Evolutionary conservation across 2,113 vertebrate species (phyloP).

Genomic region (Prinia subflava): DNA sequence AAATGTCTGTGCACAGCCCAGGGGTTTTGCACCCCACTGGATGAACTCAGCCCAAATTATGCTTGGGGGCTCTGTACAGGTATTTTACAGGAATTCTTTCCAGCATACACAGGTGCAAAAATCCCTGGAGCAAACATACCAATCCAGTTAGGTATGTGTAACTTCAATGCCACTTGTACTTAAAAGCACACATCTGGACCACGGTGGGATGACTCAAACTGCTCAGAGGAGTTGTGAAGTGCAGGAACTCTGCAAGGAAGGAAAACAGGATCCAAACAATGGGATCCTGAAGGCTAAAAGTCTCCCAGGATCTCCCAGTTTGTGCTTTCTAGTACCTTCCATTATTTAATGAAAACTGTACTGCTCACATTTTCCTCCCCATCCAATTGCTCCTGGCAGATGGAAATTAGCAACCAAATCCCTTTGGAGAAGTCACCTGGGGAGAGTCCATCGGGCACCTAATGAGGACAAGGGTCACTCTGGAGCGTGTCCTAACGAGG

Average conservation of each 20-base stretch:
- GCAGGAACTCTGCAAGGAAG: background rate
- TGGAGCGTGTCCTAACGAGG: accelerated
- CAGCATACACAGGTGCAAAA: slow-evolving; percentile 67
- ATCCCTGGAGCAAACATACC: slow-evolving; percentile 60
- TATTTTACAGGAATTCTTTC: slow-evolving; percentile 52
- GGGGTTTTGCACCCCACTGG: background rate
- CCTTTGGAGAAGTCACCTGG: slow-evolving; percentile 29
- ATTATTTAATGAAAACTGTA: background rate
- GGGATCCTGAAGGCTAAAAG: background rate
- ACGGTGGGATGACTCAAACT: background rate
- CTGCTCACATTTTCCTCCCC: background rate
- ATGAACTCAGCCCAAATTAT: background rate
- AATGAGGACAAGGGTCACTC: background rate
- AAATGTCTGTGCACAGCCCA: background rate
- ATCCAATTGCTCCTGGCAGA: background rate
- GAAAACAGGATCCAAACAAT: background rate
- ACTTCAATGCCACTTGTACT: slow-evolving; percentile 40
- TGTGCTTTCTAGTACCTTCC: background rate
- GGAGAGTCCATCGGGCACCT: background rate
- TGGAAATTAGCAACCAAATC: slow-evolving; percentile 8
- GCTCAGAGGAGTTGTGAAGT: background rate
- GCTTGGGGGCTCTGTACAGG: slow-evolving; percentile 41
- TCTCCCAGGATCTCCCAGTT: background rate
- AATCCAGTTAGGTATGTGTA: slow-evolving; percentile 50
- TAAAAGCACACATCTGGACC: slow-evolving; percentile 66